Base-by-base conservation (phyloP, 2,888 invertebrate species). In the Meliscaeva auricollis region DNA sequence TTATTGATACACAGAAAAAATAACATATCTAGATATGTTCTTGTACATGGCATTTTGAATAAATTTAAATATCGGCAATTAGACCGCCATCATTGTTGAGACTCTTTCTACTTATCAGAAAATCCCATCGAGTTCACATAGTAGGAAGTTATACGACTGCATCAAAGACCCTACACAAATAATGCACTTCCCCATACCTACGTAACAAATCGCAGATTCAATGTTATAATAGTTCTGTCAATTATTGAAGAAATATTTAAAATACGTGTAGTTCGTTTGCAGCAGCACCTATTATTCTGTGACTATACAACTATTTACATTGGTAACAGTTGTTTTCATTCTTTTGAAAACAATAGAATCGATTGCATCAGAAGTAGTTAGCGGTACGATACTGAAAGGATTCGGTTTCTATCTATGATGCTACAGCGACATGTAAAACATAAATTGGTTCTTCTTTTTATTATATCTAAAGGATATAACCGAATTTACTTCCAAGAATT, bases 201-300 rank as follows among this genome's bases (percentile, higher is more conserved):
- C 46, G 15, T 50, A 66, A 15, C n/a, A n/a, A 17, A 17, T 75
- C 41, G 4, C 6, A 54, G 62, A 70, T 69, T 62, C 32, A 58
- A 58, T 35, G 15, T 75, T 70, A 64, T 64, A 69, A 70, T 62
- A 69, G 52, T 75, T 69, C 80, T 81, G 81, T 75, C 81, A 81
- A 81, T 81, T 81, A 81, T 75, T 62, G 62, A 46, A 15, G 60
- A 74, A 80, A 60, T 41, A 74, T 74, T 80, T 52, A 56, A 52
- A 64, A 30, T 52, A 78, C 64, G 35, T 20, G n/a, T 50, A 54
- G 9, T 54, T 22, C 9, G 35, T 35, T 54, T 17, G 15, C 26
- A 58, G 15, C 26, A 58, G 69, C 46, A 75, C 41, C 60, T 52
- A 69, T 48, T 38, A 38, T 44, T 64, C 41, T 35, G 15, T 70